Base-by-base conservation (phyloP, 2,797 vertebrate genomes). In the Lutjanus argentimaculatus region DNA sequence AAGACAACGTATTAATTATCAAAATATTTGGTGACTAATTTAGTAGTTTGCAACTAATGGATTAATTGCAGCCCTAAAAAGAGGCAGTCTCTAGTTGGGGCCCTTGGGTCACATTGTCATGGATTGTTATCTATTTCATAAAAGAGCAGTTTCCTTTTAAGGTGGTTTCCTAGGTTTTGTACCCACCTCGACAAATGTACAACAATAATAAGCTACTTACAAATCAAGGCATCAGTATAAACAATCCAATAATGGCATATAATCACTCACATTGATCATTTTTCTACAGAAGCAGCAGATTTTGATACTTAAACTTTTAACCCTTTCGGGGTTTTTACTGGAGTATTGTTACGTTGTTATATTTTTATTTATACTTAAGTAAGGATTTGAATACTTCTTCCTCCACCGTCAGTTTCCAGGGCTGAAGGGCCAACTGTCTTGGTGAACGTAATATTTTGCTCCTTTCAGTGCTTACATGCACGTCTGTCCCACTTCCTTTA, bases 381-480 rank as follows among this genome's bases (percentile, higher is more conserved):
- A 46, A 17, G 30, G 30, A 36, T 36, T 3, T 36, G 30, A 36
- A 36, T 36, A 36, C 3, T 36, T 36, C 30, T 36, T 36, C 30
- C 30, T 36, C 30, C 30, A 36, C 30, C 30, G 4, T 36, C 3
- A 45, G 9, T 83, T 65, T 83, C 61, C 25, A 66, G 5, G 43
- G 42, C 30, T 70, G 21, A 67, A 63, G 17, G 22, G 17, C 21
- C 2, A 12, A 16, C 15, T 36, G 53, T 52, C 25, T 56, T 48
- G 5, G 15, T 49, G 17, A 46, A 42, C 62, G 1, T 62, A 25
- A 64, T 75, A 9, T 71, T 70, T 65, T 72, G 11, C 12, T 73
- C 10, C 6, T 21, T 4, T 73, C 12, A 13, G 7, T 59, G 8
- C 25, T 57, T 49, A 15, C 16, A 48, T 49, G 3, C 0, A 16